phyloP scores from a whole-genome alignment of 92 coral and sea anemone genomes.

The Epizoanthus scotinus region DNA sequence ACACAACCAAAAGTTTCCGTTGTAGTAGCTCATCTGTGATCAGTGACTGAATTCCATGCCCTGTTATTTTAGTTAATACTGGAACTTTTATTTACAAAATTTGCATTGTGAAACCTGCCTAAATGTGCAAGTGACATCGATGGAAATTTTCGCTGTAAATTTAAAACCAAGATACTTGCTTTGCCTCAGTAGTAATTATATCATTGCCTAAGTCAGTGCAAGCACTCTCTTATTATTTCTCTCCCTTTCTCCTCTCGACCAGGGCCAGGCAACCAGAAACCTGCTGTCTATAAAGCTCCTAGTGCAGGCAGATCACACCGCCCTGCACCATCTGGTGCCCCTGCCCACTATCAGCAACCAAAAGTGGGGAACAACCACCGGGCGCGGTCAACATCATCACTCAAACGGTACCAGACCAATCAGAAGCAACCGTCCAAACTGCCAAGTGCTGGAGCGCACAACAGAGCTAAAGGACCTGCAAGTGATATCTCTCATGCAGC shows the following conservation, averaged over 20 bases:
- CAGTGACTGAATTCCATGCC: no score
- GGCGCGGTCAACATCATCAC: slow-evolving; percentile 67
- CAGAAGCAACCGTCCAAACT: slow-evolving; percentile 77
- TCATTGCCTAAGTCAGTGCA: no score
- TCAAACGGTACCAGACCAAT: slow-evolving; percentile 66
- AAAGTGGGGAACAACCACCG: slow-evolving; percentile 52
- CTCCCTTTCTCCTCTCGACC: slow-evolving; percentile 2
- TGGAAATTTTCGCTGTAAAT: not conserved
- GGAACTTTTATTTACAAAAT: no score
- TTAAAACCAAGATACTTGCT: not conserved
- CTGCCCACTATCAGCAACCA: slow-evolving; percentile 58
- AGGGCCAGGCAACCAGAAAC: slow-evolving; percentile 87
- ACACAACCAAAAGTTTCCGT: no score
- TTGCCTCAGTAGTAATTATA: no score
- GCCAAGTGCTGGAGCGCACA: slow-evolving; percentile 93
- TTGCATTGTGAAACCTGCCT: no score
- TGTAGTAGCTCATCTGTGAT: no score
- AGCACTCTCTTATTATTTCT: no score
- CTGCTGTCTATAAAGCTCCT: slow-evolving; percentile 45
- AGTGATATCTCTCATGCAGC: slow-evolving; percentile 72
- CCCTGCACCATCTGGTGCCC: slow-evolving; percentile 69
- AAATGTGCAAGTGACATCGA: no score
- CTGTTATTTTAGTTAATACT: no score
- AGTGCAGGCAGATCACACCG: slow-evolving; percentile 71
- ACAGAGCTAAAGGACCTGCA: slow-evolving; percentile 77